Percentiles rank a stretch among this genome's conserved stretches.
Conservation (phyloP, 2,888 invertebrate genomes). For the Altica lythri region DNA sequence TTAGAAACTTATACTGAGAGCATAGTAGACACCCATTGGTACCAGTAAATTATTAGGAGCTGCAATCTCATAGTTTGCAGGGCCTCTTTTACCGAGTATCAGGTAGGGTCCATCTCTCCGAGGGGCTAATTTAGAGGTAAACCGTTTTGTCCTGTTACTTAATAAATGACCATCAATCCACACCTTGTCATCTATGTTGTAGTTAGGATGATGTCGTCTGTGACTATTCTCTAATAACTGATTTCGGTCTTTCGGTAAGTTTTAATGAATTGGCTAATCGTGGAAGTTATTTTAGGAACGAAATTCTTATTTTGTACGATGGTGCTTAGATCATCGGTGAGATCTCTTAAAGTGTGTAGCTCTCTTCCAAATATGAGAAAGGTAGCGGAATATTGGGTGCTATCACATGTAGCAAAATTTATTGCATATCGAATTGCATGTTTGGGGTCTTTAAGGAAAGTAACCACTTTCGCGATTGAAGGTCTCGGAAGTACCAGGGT, state of each 20-base stretch:
- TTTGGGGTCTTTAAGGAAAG: constrained; percentile 22
- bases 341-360: constrained; percentile 35
- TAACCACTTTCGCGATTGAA: constrained; percentile 57
- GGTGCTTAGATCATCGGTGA: constrained; percentile 22
- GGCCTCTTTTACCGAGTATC: too few species aligned
- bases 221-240: too few species aligned
- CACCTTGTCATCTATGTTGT: constrained; percentile 39
- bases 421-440: constrained; percentile 6
- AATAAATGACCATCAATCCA: constrained; percentile 37
- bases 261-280: constrained; percentile 12
- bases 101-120: too few species aligned
- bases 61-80: constrained; percentile 28
- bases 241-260: too few species aligned
- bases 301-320: constrained; percentile 19
- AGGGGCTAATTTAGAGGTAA: constrained; percentile 42
- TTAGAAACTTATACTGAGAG: constrained; percentile 2
- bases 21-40: constrained; percentile 29
- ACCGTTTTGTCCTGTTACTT: constrained; percentile 35
- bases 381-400: constrained; percentile 44
- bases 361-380: constrained; percentile 41
- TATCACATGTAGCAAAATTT: constrained; percentile 42
- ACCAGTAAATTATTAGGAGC: constrained; percentile 1
- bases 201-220: constrained; percentile 31
- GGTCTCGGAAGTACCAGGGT: too few species aligned
- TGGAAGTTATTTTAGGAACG: constrained; percentile 17